Conservation (phyloP, 2,113 vertebrate species). For the Redunca redunca region DNA sequence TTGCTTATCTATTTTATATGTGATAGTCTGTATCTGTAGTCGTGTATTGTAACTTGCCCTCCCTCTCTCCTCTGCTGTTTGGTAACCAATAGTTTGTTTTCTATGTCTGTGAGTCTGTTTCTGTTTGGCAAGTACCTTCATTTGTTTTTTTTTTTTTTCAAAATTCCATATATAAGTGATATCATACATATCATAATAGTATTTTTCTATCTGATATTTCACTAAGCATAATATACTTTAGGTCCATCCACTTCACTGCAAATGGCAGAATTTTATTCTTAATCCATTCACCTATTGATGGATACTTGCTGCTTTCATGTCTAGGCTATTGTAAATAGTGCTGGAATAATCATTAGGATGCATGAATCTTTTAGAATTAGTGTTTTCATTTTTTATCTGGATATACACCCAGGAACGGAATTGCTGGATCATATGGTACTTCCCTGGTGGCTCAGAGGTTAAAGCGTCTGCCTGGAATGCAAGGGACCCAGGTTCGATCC, state of each 20-base stretch:
- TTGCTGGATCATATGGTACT: neutral
- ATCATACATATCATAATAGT: neutral
- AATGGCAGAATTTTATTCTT: neutral
- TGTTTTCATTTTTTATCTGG: neutral
- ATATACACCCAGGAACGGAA: neutral
- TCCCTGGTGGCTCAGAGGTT: too few relatives aligned
- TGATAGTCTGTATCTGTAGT: neutral
- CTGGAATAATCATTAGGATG: neutral
- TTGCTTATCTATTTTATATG: neutral
- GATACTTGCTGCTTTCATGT: neutral
- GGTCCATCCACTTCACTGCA: fast-evolving
- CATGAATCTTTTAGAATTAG: neutral
- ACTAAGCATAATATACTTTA: neutral
- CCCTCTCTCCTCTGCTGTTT: neutral
- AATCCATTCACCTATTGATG: neutral
- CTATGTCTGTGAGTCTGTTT: neutral
- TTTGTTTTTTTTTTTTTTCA: neutral
- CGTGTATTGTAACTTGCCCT: neutral
- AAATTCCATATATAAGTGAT: neutral
- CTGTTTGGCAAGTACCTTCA: neutral
- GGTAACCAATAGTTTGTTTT: neutral
- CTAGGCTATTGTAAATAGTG: neutral
- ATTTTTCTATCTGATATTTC: neutral
- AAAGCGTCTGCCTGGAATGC: too few relatives aligned
- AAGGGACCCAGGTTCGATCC: too few relatives aligned